Conservation (phyloP, 2,888 invertebrate genomes). For the Drosophila aldrichi region DNA sequence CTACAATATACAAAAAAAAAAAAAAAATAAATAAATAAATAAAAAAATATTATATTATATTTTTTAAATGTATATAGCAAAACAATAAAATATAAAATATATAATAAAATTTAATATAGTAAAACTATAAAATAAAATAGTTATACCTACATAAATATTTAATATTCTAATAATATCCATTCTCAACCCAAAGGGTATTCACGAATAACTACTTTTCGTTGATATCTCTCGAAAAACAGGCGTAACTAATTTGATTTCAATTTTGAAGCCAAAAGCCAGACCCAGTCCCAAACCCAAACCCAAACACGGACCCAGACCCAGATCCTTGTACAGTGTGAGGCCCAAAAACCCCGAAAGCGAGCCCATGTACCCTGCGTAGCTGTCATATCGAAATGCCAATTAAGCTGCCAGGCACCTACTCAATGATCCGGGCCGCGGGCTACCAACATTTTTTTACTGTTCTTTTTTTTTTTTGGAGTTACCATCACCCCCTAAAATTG, state of each 20-base stretch:
- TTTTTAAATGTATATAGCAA: too few relatives aligned
- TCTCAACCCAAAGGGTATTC: constrained; percentile 20
- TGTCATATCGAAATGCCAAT: constrained; percentile 78
- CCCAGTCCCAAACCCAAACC: neutral
- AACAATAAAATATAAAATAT: too few relatives aligned
- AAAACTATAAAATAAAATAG: too few relatives aligned
- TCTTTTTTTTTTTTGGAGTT: constrained; percentile 3
- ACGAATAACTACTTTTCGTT: neutral
- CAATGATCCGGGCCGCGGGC: constrained; percentile 48
- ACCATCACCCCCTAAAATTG: constrained; percentile 9
- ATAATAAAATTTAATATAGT: too few relatives aligned
- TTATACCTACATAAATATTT: too few relatives aligned
- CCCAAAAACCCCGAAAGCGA: constrained; percentile 1
- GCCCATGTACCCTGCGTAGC: constrained; percentile 33
- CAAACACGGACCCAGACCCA: neutral
- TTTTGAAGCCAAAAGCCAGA: constrained; percentile 30
- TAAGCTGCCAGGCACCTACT: constrained; percentile 60
- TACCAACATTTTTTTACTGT: neutral
- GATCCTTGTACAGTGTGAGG: neutral
- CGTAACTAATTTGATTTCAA: constrained; percentile 62
- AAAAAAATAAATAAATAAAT: too few relatives aligned
- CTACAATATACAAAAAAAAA: too few relatives aligned
- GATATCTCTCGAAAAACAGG: constrained; percentile 26
- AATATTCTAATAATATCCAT: too few relatives aligned
- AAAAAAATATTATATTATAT: too few relatives aligned